These are phyloP conservation scores for Chloropsis hardwickii DNA, from an alignment of 2,113 vertebrate species.

Conservation along the genomic window DNA sequence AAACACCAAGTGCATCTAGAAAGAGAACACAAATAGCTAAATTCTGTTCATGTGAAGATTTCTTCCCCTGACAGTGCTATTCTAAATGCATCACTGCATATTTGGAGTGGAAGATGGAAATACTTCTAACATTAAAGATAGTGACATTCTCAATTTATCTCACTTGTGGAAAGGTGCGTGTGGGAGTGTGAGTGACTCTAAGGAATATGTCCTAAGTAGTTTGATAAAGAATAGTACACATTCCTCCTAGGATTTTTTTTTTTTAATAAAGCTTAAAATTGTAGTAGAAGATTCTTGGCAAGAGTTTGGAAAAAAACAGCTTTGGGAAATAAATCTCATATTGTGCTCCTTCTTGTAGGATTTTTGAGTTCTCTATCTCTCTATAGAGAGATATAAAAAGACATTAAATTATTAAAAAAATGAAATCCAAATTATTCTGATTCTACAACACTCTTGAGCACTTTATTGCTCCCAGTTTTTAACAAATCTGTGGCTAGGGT, in stretches of 20 bases:
- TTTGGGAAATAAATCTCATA: slow-evolving; percentile 4
- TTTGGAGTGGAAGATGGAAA: slow-evolving; percentile 47
- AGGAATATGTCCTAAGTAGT: slow-evolving; percentile 5
- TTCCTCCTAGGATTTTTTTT: slow-evolving; percentile 17
- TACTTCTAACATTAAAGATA: slow-evolving; percentile 51
- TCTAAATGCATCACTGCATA: slow-evolving; percentile 43
- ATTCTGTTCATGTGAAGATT: slow-evolving; percentile 22
- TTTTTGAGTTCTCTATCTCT: not conserved
- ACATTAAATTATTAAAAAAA: not conserved
- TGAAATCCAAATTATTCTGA: not conserved
- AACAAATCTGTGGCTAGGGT: not conserved
- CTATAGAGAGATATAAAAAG: not conserved
- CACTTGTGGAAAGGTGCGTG: slow-evolving; percentile 22
- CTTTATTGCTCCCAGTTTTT: not conserved
- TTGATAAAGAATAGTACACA: slow-evolving; percentile 22
- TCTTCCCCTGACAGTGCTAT: slow-evolving; percentile 19
- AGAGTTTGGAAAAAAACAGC: not conserved
- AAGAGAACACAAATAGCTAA: slow-evolving; percentile 18
- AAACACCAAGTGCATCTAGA: not conserved
- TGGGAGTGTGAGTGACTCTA: slow-evolving; percentile 29
- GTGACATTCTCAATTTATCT: slow-evolving; percentile 57
- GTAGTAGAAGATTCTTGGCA: not conserved
- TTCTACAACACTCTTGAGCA: not conserved
- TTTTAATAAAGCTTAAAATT: slow-evolving; percentile 35
- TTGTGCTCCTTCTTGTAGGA: not conserved